Conservation (phyloP, 2,888 invertebrate species). For the Antheraea yamamai region DNA sequence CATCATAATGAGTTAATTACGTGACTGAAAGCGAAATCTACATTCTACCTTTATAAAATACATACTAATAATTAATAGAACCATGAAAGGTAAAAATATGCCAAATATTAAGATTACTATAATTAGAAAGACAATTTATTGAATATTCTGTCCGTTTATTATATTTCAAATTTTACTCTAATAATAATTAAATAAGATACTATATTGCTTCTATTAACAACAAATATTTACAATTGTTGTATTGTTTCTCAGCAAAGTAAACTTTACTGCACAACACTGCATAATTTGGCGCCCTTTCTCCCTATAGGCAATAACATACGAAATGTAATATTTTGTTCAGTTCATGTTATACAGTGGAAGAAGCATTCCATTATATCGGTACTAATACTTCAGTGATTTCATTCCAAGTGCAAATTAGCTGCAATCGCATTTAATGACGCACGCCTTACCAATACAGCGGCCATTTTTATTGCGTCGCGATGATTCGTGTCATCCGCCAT, state of each 20-base stretch:
- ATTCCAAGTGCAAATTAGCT: constrained; percentile 46
- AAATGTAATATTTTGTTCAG: not conserved
- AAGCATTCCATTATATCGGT: constrained; percentile 15
- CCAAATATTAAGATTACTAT: not conserved
- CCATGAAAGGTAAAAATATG: not conserved
- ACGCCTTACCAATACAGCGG: constrained; percentile 81
- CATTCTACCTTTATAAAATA: not conserved
- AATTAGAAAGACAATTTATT: not conserved
- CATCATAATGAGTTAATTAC: constrained; percentile 30
- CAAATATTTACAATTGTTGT: constrained; percentile 3
- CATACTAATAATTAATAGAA: not conserved
- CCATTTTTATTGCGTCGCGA: constrained; percentile 82
- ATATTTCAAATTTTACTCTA: not conserved
- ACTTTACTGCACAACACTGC: constrained; percentile 39
- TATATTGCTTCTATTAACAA: not conserved
- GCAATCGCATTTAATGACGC: constrained; percentile 68
- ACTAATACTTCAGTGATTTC: constrained; percentile 25
- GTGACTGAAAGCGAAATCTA: constrained; percentile 26
- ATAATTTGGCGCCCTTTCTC: constrained; percentile 82
- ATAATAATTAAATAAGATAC: not conserved
- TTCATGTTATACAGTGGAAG: not conserved
- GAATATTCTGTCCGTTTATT: not conserved
- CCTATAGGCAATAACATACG: constrained; percentile 21
- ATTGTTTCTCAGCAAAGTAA: constrained; percentile 35
- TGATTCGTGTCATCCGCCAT: constrained; percentile 82